Base-by-base conservation (phyloP, 2,113 vertebrate species). In the Labeo rohita region DNA sequence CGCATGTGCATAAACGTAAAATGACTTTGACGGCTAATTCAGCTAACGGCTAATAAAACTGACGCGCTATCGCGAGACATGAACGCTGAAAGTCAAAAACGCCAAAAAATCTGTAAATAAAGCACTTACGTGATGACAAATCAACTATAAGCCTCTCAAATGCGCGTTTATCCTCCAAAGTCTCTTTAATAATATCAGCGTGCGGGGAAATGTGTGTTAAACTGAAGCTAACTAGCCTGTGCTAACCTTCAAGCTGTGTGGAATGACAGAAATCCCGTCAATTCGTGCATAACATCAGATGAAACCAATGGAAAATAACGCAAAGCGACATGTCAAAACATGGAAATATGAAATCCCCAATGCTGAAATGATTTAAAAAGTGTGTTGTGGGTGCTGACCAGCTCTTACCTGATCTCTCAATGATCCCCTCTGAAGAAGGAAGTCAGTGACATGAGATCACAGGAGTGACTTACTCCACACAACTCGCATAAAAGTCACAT, bases 391-490 rank as follows among this genome's bases (percentile, higher is more conserved):
- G 81, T 21, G 11, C 49, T 16, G 66, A 18, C 6, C 28, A 83
- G 81, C 81, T 83, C 81, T 39, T 73, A 83, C 81, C 81, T 83
- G 68, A 59, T 73, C 81, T 83, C 50, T 83, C 66, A 83, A 73
- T 45, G 81, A 83, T 73, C 81, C 66, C 50, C 81, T 83, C 81
- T 72, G 81, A 83, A 83, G 81, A 59, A 83, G 81, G 81, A 83
- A 83, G 81, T 83, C 81, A 43, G 49, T 45, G 81, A 83, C 81
- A 83, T 56, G 50, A 73, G 81, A 83, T 39, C 80, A 66, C 28
- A 34, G 12, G 23, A 80, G 54, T 15, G 74, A 77, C 13, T 65
- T 16, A 65, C 79, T 81, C 75, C 54, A 61, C 65, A 39, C 47
- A 73, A 83, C 68, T 83, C 66, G 47, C 47, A 18, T 73, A 59